Percentiles rank a stretch among this genome's conserved stretches.
Conservation (phyloP, 1,140 invertebrate genomes). For the Cecropterus lyciades region DNA sequence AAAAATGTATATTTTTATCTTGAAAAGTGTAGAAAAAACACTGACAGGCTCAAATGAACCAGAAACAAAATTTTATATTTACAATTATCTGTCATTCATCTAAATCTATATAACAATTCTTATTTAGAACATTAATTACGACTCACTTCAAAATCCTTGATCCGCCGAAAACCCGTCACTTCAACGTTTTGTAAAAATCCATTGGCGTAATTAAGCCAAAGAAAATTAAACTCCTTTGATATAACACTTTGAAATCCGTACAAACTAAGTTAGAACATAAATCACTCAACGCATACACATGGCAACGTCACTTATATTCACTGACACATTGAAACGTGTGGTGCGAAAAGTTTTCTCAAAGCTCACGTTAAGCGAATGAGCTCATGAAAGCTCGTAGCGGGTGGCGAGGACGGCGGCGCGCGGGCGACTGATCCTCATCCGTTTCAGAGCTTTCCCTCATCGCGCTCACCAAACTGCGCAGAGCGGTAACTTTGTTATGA, state of each 20-base stretch:
- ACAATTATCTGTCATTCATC: background rate
- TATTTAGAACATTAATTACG: background rate
- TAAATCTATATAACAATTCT: background rate
- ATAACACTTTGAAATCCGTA: conserved; percentile 25
- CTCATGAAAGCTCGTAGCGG: conserved; percentile 13
- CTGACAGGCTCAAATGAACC: too few species aligned
- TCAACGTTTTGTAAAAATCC: conserved; percentile 9
- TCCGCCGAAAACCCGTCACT: background rate
- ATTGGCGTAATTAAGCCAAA: conserved; percentile 16
- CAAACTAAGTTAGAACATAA: conserved; percentile 4
- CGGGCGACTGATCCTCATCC: conserved; percentile 45
- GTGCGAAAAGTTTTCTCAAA: conserved; percentile 25
- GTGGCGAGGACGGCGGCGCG: conserved; percentile 38
- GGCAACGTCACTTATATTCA: conserved; percentile 13
- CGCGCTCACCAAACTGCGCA: conserved; percentile 37
- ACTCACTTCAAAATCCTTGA: conserved; percentile 12
- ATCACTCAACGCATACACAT: conserved; percentile 24
- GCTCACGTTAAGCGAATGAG: conserved; percentile 17
- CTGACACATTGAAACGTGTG: conserved; percentile 5
- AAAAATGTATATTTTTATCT: too few species aligned
- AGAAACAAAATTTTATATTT: too few species aligned
- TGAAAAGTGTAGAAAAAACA: too few species aligned
- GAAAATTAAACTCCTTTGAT: conserved; percentile 31
- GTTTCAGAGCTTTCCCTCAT: conserved; percentile 31
- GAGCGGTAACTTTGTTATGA: conserved; percentile 34